Evolutionary conservation across 2,888 invertebrate species (phyloP), one percentile per base, ranked within the genome.

Genomic region (Chrysotoxum bicinctum): DNA sequence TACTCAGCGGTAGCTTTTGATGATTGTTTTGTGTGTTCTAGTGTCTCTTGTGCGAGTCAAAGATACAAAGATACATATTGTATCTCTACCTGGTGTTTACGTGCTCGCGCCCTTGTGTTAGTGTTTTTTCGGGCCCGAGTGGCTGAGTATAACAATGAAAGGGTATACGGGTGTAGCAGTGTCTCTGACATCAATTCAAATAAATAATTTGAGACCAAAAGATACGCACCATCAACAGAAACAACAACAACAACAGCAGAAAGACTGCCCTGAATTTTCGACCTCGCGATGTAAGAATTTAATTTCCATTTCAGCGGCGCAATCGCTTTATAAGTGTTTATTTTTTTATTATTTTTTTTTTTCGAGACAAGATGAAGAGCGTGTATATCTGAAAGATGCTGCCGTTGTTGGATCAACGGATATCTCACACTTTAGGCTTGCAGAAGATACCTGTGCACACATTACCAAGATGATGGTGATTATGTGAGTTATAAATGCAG

Each of bases 1-100:
- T 84, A 79, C 75, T 79, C 70, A 79, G 83, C 83, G 83, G 83
- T 70, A 79, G 74, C 83, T 79, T 84, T 84, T 79, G 79, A 84
- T 84, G 83, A 84, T 84, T 78, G 40, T 84, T 66, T 66, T 84
- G 83, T 84, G 60, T 84, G 58, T 64, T 83, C 78, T 84, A 75
- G 83, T 79, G 79, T 79, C 83, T 78, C 62, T 68, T 74, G 68
- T 74, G 56, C 56, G 62, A 69, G 48, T 21, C 2, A 70, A 32
- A 73, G 68, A 78, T 69, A 74, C 2, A 70, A 32, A 73, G 68
- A 78, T 69, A 74, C 48, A 56, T 69, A 58, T 52, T 23, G 40
- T 73, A 23, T 30, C 32, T 50, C 21, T 80, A 78, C 70, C 81
- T 76, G 75, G 66, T 81, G 70, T 66, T 66, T 81, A 69, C 32